Conservation (phyloP, 2,797 vertebrate species). For the Pseudotriccus pelzelni region DNA sequence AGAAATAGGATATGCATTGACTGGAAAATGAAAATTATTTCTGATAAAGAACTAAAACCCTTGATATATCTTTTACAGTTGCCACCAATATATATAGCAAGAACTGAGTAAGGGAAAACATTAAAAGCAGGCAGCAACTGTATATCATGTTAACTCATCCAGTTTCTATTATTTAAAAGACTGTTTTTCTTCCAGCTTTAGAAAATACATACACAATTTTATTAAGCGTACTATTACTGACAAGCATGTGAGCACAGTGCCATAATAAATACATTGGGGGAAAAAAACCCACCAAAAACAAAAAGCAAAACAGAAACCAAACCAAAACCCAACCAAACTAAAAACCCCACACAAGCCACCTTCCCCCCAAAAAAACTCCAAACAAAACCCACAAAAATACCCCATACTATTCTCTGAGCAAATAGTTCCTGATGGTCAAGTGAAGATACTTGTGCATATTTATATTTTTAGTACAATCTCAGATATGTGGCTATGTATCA, state of each 20-base stretch:
- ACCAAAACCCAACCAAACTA: not conserved
- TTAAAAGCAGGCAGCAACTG: not conserved
- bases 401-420: not conserved
- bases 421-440: not conserved
- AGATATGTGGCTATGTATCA: not conserved
- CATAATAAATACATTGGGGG: not conserved
- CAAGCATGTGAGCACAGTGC: not conserved
- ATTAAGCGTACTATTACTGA: not conserved
- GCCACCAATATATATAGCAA: constrained; percentile 31
- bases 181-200: not conserved
- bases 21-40: constrained; percentile 80
- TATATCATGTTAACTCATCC: not conserved
- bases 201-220: not conserved
- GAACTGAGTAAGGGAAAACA: not conserved
- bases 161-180: not conserved
- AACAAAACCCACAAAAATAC: not conserved
- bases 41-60: constrained; percentile 68
- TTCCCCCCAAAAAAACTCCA: too few relatives aligned
- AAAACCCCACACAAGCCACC: not conserved
- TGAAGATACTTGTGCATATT: not conserved
- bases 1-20: constrained; percentile 81
- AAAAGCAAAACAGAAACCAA: not conserved
- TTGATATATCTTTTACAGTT: constrained; percentile 63
- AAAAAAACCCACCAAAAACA: not conserved
- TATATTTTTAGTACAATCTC: not conserved